Percentiles rank a stretch among this genome's conserved stretches.
These are phyloP conservation scores for Pogonomyrmex californicus DNA, from an alignment of 1,140 invertebrate species.

Conservation along the genomic window DNA sequence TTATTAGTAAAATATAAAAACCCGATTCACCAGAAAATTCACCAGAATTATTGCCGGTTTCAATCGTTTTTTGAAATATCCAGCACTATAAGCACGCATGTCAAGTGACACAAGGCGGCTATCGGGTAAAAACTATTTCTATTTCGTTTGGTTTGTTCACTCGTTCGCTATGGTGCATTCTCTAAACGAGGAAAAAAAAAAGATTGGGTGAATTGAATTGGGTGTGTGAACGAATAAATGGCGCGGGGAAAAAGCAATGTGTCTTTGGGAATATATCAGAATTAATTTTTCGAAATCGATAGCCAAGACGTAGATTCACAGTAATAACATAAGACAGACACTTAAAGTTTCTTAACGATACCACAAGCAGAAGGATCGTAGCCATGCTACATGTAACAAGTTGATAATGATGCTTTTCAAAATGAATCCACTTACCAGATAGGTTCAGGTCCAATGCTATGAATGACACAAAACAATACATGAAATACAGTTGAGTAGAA, in stretches of 20 bases:
- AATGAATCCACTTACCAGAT: slow-evolving; percentile 81
- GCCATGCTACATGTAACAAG: slow-evolving; percentile 57
- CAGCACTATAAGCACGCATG: slow-evolving; percentile 50
- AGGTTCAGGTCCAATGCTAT: slow-evolving; percentile 84
- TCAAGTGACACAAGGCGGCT: slow-evolving; percentile 55
- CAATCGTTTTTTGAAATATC: slow-evolving; percentile 17
- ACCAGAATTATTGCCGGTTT: not conserved
- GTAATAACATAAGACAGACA: not conserved
- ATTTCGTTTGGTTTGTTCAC: slow-evolving; percentile 70
- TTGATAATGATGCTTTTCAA: slow-evolving; percentile 63
- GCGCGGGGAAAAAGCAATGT: not conserved
- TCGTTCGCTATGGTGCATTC: slow-evolving; percentile 36
- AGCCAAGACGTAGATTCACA: not conserved
- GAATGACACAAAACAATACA: slow-evolving; percentile 81
- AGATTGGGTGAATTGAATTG: slow-evolving; percentile 12
- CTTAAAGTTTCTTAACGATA: slow-evolving; percentile 4
- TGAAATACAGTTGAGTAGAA: slow-evolving; percentile 79
- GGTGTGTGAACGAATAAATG: not conserved
- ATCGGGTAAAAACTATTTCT: slow-evolving; percentile 72
- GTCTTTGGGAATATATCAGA: not conserved
- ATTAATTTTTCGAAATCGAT: not conserved
- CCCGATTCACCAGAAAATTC: not conserved
- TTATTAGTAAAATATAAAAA: not conserved
- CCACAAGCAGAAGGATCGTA: slow-evolving; percentile 30
- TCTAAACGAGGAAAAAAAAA: slow-evolving; percentile 6